Conservation (phyloP, 2,113 vertebrate species). For the Garra rufa region DNA sequence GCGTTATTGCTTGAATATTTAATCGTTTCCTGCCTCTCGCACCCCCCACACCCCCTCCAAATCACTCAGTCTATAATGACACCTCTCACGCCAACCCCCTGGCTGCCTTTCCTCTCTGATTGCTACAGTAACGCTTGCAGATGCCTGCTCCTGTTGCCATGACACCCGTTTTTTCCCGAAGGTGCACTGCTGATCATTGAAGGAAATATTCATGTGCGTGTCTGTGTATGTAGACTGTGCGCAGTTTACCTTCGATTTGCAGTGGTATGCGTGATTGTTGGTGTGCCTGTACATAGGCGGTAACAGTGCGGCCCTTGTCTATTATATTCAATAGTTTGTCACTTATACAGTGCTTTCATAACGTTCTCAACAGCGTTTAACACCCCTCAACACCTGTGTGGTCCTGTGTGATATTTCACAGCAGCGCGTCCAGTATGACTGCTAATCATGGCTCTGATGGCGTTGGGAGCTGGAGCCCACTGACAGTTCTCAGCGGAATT, state of each 20-base stretch:
- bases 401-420: constrained; percentile 43
- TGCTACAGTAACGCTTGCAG: constrained; percentile 58
- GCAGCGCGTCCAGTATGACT: constrained; percentile 24
- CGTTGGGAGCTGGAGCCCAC: neutral
- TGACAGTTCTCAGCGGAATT: constrained; percentile 24
- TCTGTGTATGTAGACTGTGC: constrained; percentile 31
- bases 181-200: constrained; percentile 51
- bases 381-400: constrained; percentile 40
- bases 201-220: constrained; percentile 46
- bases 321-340: neutral
- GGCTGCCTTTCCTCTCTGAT: constrained; percentile 47
- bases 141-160: constrained; percentile 64
- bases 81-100: constrained; percentile 45
- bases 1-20: constrained; percentile 43
- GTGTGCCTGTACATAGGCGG: neutral
- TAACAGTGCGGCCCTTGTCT: constrained; percentile 8
- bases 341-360: neutral
- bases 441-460: constrained; percentile 26
- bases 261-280: neutral
- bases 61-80: constrained; percentile 58
- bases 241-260: neutral
- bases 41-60: constrained; percentile 34
- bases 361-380: constrained; percentile 1
- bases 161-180: constrained; percentile 57
- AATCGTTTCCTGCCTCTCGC: constrained; percentile 44